These are phyloP conservation scores for Achlya flavicornis DNA, from an alignment of 2,888 invertebrate species.

Conservation along the genomic window DNA sequence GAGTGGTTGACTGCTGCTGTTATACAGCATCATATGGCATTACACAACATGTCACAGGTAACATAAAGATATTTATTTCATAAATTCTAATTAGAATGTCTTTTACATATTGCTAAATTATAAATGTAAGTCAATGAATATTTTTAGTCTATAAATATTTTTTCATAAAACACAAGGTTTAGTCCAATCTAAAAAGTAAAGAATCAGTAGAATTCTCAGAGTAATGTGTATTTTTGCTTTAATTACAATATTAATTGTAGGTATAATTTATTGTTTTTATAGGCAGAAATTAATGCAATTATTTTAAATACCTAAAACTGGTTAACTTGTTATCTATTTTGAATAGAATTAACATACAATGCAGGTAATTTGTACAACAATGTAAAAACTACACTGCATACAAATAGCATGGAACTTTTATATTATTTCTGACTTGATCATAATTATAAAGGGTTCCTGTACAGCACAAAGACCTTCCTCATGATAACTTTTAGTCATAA, in stretches of 20 bases:
- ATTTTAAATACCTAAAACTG: neutral
- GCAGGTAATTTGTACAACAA: neutral
- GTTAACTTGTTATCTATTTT: neutral
- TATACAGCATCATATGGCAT: constrained; percentile 88
- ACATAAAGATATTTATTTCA: neutral
- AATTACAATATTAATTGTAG: too few relatives aligned
- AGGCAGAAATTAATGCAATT: neutral
- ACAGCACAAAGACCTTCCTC: neutral
- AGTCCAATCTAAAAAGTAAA: too few relatives aligned
- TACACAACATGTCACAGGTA: constrained; percentile 88
- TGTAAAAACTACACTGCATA: neutral
- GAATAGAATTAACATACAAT: neutral
- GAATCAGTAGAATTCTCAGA: too few relatives aligned
- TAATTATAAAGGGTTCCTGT: too few relatives aligned
- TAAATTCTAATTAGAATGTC: neutral
- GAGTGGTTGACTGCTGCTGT: constrained; percentile 92
- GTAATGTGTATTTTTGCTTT: too few relatives aligned
- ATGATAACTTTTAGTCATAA: too few relatives aligned
- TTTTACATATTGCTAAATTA: neutral
- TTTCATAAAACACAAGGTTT: too few relatives aligned
- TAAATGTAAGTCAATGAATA: neutral
- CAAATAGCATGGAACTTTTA: neutral
- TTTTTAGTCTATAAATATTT: too few relatives aligned
- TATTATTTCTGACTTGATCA: too few relatives aligned
- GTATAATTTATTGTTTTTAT: neutral